Base-by-base conservation (phyloP, 2,888 invertebrate genomes). In the Reticulitermes lucifugus region DNA sequence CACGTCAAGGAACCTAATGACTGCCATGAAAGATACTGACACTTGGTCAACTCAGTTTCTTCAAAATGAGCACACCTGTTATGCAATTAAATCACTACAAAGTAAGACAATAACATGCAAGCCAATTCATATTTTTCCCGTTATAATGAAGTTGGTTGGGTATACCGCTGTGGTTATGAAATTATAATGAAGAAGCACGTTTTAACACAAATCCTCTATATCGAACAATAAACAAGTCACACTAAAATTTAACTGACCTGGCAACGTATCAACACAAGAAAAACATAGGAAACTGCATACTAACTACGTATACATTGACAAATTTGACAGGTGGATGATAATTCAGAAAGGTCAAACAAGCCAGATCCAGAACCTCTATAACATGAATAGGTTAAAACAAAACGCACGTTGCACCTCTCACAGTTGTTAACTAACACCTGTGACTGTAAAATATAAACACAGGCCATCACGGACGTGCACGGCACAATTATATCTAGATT, bases 291-390 rank as follows among this genome's bases (percentile, higher is more conserved):
- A 25, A n/a, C 7, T 65, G 65, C 29, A 18, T 41, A 35, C 14
- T 7, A 21, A n/a, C 10, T 46, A 46, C n/a, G 41, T 5, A 77
- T 25, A 77, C 41, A 46, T 10, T 21, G n/a, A 46, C 29, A 35
- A 46, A n/a, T 77, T n/a, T 77, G 77, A 51, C 77, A 77, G 77
- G 77, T 77, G 77, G 22, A 4, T 10, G 22, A 41, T 46, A 46
- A 46, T 77, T 77, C 41, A n/a, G 22, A 21, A 77, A 77, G 77
- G 77, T 77, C 77, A 77, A 77, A 46, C 77, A n/a, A 77, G 77
- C n/a, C n/a, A 77, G 4, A 77, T 25, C 51, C 77, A 41, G 77
- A 43, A 41, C 25, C 21, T 41, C 21, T 41, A 21, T 22, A 41
- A 41, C 21, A 14, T n/a, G 46, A 77, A 21, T 77, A 77, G 77